phyloP scores from a whole-genome alignment of 2,113 vertebrate genomes.

The Sciurus niger region DNA sequence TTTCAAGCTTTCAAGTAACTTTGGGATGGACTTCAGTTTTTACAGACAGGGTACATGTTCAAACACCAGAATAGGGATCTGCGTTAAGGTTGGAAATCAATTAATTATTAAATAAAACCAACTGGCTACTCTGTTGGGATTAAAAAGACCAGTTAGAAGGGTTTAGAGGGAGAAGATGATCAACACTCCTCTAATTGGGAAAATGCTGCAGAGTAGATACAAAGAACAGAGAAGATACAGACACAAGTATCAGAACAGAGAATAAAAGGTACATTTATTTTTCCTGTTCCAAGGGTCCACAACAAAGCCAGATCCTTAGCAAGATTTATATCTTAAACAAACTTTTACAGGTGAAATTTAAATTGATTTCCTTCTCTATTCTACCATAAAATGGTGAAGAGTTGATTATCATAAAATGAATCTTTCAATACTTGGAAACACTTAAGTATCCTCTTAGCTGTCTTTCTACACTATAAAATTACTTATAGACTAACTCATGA shows the following conservation, averaged over 20 bases:
- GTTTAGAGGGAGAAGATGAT: neutral
- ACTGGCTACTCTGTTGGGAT: neutral
- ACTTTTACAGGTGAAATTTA: constrained; percentile 72
- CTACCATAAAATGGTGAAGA: constrained; percentile 53
- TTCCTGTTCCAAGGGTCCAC: neutral
- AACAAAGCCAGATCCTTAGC: constrained; percentile 48
- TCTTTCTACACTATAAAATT: constrained; percentile 54
- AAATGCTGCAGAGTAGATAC: neutral
- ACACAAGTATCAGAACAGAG: neutral
- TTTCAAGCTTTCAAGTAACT: neutral
- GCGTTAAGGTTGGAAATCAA: neutral
- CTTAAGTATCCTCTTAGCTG: constrained; percentile 70
- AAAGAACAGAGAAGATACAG: neutral
- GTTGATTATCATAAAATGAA: constrained; percentile 76
- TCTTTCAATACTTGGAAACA: constrained; percentile 62
- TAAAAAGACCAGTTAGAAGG: neutral
- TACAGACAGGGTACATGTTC: neutral
- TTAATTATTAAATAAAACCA: neutral
- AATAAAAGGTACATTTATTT: neutral
- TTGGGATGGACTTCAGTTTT: neutral
- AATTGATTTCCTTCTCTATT: constrained; percentile 54
- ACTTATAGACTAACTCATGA: constrained; percentile 71
- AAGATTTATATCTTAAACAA: constrained; percentile 63
- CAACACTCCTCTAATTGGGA: neutral
- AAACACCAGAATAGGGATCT: neutral